Conservation (phyloP, 2,797 vertebrate genomes). For the Paedocypris micromegethes region DNA sequence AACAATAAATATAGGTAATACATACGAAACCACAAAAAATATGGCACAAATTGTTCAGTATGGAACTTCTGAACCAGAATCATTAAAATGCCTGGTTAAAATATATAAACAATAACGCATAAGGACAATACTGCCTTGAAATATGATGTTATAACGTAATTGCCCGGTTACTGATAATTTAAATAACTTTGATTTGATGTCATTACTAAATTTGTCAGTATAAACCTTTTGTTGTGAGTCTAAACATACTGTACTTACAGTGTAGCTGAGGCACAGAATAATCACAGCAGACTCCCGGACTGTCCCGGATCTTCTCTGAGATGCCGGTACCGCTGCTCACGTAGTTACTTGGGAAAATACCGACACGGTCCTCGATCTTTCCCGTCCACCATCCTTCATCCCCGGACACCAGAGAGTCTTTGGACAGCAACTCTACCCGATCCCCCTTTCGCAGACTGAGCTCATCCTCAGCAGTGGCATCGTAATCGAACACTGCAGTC, state of each 20-base stretch:
- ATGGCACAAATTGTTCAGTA: too few species aligned
- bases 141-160: too few species aligned
- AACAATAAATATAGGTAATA: too few species aligned
- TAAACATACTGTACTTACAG: slow-evolving; percentile 58
- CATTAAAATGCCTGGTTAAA: too few species aligned
- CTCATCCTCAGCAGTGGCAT: slow-evolving; percentile 92
- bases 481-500: slow-evolving; percentile 96
- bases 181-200: too few species aligned
- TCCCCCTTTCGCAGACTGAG: slow-evolving; percentile 88
- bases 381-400: slow-evolving; percentile 98
- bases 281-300: slow-evolving; percentile 65
- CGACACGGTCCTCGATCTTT: slow-evolving; percentile 84
- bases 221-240: not conserved
- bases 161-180: too few species aligned
- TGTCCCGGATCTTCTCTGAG: slow-evolving; percentile 71
- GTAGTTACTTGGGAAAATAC: slow-evolving; percentile 90
- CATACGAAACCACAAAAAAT: too few species aligned
- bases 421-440: slow-evolving; percentile 88
- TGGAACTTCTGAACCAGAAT: too few species aligned
- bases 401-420: slow-evolving; percentile 89
- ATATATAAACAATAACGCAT: too few species aligned
- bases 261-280: slow-evolving; percentile 68
- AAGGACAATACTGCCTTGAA: too few species aligned
- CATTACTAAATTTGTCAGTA: not conserved
- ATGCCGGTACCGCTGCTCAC: slow-evolving; percentile 79